Evolutionary conservation across 2,113 vertebrate genomes (phyloP), one percentile per base, ranked within the genome.

Genomic region (Saiga tatarica): DNA sequence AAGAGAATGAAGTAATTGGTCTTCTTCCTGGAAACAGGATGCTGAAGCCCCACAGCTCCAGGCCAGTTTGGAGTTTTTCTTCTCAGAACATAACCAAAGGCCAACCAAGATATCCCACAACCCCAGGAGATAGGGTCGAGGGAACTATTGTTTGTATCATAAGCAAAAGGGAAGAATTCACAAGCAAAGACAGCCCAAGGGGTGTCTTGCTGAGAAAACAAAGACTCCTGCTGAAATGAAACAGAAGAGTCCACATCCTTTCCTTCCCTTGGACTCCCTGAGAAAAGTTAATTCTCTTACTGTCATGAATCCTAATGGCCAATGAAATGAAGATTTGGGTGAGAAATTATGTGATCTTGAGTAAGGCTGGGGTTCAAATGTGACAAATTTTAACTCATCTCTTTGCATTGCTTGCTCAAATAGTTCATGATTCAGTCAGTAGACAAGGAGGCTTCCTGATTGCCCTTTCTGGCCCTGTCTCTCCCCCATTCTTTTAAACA

Each of bases 161-260:
- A 88, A 94, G 21, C 60, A 42, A 83, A 95, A 87, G 33, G 50
- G 36, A 95, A 91, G 47, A 82, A 12, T 74, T 89, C 85, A 89
- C 53, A 91, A 87, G 79, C 50, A 87, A 33, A 84, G 28, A 85
- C 50, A 60, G 47, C 45, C 33, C 55, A 74, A 81, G 74, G 39
- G 47, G 7, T 7, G 8, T 91, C 86, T 87, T 64, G 7, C 26
- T 52, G 53, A 95, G 42, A 89, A 93, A 95, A 71, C 50, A 74
- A 60, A 94, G 74, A 82, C 81, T 87, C 55, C 74, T 59, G 76
- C 39, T 93, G 53, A 94, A 96, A 89, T 74, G 45, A 86, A 94
- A 89, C n/a, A 26, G 28, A 85, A 97, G 76, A 85, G 7, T 90
- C 55, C 11, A 15, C 64, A 76, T 57, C 23, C 42, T 94, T 89